A percentile compares a stretch with the other conserved stretches of the same genome.
Evolutionary conservation across 2,113 vertebrate species (phyloP).

Genomic region (Lepidothrix coronata): DNA sequence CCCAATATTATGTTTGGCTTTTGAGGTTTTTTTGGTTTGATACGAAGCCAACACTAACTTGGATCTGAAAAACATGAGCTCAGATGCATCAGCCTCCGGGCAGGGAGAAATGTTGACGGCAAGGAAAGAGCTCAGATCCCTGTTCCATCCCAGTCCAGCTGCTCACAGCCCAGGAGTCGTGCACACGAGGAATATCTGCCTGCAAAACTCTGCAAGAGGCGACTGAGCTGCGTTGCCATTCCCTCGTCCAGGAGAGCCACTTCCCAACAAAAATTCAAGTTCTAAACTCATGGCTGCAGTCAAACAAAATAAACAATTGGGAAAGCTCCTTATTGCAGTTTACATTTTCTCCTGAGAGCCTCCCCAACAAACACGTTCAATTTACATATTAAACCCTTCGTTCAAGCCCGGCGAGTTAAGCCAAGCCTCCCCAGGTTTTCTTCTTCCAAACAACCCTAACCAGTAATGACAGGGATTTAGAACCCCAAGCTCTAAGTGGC

Average conservation of each 20-base stretch:
- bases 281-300: not conserved
- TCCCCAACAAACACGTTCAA: not conserved
- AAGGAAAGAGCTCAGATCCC: not conserved
- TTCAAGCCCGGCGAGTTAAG: not conserved
- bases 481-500: not conserved
- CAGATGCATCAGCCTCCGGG: slow-evolving; percentile 13
- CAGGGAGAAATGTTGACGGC: slow-evolving; percentile 14
- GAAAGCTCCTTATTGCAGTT: not conserved
- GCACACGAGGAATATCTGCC: not conserved
- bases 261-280: not conserved
- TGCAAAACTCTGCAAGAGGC: not conserved
- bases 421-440: not conserved
- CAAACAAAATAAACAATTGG: not conserved
- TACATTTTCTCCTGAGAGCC: not conserved
- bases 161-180: not conserved
- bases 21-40: slow-evolving; percentile 56
- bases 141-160: not conserved
- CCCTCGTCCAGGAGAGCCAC: not conserved
- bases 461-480: slow-evolving; percentile 15
- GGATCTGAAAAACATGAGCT: slow-evolving; percentile 33
- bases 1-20: slow-evolving; percentile 59
- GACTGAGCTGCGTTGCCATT: not conserved
- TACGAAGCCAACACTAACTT: slow-evolving; percentile 48
- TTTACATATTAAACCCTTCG: not conserved
- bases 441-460: not conserved